phyloP scores from a whole-genome alignment of 2,888 invertebrate species.

The Pyrrhia umbra region DNA sequence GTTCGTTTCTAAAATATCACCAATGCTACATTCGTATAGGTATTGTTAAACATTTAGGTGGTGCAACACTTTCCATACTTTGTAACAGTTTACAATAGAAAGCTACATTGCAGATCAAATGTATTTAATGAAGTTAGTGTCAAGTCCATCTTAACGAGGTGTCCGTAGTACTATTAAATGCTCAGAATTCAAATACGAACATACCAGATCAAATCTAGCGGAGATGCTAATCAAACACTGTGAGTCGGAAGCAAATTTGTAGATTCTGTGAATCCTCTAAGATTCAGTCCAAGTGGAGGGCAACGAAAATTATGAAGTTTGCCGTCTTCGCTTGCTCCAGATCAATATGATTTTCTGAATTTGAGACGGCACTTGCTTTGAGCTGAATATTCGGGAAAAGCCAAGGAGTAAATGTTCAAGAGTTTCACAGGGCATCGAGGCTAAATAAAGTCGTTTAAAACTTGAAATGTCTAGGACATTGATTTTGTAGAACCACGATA shows the following conservation, averaged over 20 bases:
- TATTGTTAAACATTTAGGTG: background rate
- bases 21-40: no score
- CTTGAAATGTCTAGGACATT: slow-evolving; percentile 51
- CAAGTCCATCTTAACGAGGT: background rate
- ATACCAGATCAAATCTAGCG: slow-evolving; percentile 33
- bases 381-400: slow-evolving; percentile 16
- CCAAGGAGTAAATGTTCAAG: background rate
- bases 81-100: no score
- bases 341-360: slow-evolving; percentile 45
- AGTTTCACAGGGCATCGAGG: slow-evolving; percentile 4
- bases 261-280: slow-evolving; percentile 39
- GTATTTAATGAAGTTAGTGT: slow-evolving; percentile 6
- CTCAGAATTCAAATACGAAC: slow-evolving; percentile 32
- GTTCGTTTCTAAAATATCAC: no score
- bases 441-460: slow-evolving; percentile 56
- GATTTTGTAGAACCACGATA: slow-evolving; percentile 53
- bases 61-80: background rate
- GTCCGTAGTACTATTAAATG: slow-evolving; percentile 2
- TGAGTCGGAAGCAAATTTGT: slow-evolving; percentile 16
- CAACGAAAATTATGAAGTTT: slow-evolving; percentile 47
- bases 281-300: slow-evolving; percentile 25
- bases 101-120: background rate
- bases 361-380: slow-evolving; percentile 26
- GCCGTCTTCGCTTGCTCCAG: slow-evolving; percentile 29
- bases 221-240: slow-evolving; percentile 38